Base-by-base conservation (phyloP, 2,797 vertebrate species). In the Selene dorsalis region DNA sequence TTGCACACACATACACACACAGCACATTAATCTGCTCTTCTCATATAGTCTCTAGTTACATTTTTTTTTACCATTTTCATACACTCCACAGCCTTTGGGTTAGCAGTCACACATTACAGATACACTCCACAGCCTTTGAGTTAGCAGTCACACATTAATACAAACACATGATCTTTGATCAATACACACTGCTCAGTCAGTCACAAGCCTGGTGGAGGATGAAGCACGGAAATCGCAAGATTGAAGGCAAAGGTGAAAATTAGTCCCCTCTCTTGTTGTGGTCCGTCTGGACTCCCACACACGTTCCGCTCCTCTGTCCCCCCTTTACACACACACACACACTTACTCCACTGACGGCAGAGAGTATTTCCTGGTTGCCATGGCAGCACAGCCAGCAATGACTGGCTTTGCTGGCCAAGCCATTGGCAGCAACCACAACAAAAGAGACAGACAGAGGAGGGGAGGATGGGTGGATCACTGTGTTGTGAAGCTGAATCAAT, bases 321-420 rank as follows among this genome's bases (percentile, higher is more conserved):
- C 62, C 72, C n/a, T 13, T 66, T 65, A 60, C 48, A 75, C 77
- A 75, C 72, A 69, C 69, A 69, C 80, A 80, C 77, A 79, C 58
- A 64, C 32, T 35, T 77, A 91, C 90, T 89, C 82, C 77, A 89
- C 87, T 71, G 88, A 89, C 76, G 80, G 89, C 24, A 53, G 84
- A 87, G 86, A 95, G 93, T 94, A 94, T 95, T 95, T 95, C 93
- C 94, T 94, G 93, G 95, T 96, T 95, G 94, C 93, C 76, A 95
- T 95, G 92, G 93, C 81, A 94, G 91, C 93, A 24, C 83, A 83
- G 84, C 87, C 90, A 94, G 94, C 91, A 90, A 91, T 92, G 91
- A 93, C 90, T 89, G 91, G 91, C 93, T 94, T 91, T 93, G 93
- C 90, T 88, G 91, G 89, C 77, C 89, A 92, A 89, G 90, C 87